phyloP scores from a whole-genome alignment of 2,797 vertebrate genomes.

The Champsocephalus gunnari region DNA sequence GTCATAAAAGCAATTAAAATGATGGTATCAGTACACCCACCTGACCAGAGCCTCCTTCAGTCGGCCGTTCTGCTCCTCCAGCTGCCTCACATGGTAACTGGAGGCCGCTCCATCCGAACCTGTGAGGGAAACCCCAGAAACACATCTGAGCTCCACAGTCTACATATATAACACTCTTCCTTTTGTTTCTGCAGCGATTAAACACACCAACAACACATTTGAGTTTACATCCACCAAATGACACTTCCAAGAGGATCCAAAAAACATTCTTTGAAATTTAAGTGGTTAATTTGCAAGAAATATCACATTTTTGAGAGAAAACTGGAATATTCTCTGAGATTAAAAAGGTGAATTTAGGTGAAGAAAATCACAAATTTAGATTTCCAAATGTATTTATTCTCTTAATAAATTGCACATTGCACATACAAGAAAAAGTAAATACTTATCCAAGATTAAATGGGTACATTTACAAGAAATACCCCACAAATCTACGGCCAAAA shows the following conservation, averaged over 20 bases:
- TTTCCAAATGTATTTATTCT: too few relatives aligned
- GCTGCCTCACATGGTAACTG: slow-evolving; percentile 96
- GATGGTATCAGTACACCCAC: slow-evolving; percentile 69
- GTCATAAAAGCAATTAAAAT: too few relatives aligned
- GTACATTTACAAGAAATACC: too few relatives aligned
- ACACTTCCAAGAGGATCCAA: neutral
- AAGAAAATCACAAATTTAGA: too few relatives aligned
- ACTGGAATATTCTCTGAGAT: too few relatives aligned
- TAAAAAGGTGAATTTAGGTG: too few relatives aligned
- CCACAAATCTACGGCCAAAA: too few relatives aligned
- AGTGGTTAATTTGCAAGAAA: neutral
- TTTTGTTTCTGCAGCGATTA: neutral
- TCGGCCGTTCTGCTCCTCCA: slow-evolving; percentile 95
- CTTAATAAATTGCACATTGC: too few relatives aligned
- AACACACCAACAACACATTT: neutral
- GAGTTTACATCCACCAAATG: neutral
- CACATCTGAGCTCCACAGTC: neutral
- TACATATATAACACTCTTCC: neutral
- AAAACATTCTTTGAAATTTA: neutral
- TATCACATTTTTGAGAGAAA: too few relatives aligned
- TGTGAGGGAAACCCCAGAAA: slow-evolving; percentile 76
- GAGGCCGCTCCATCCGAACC: slow-evolving; percentile 96
- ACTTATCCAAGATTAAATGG: too few relatives aligned
- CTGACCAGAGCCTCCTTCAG: slow-evolving; percentile 97
- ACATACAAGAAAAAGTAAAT: too few relatives aligned